Base-by-base conservation (phyloP, 2,888 invertebrate genomes). In the Sclerodermus sp. region DNA sequence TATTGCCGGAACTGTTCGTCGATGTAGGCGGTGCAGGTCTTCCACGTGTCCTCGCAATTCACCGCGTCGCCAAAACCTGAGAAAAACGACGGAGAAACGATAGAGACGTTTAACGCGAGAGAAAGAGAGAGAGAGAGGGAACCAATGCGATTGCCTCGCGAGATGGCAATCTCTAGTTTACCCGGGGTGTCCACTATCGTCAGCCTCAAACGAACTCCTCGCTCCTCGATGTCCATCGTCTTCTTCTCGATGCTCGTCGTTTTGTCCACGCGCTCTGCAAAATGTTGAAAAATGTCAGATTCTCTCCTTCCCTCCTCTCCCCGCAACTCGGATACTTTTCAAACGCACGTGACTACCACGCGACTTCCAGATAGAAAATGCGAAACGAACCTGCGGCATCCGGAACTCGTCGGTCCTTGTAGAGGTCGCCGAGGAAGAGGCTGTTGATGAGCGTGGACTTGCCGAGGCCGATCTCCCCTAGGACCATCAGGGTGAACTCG, bases 401-500 rank as follows among this genome's bases (percentile, higher is more conserved):
- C 1, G 87, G 84, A 57, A 89, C 82, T 67, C 87, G 86, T 62
- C 94, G 85, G 70, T 89, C 91, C 78, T 90, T 91, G 80, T 96
- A 96, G 18, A 96, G 84, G 77, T 96, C 96, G 48, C 92, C 93
- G 60, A 96, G 84, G 78, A 96, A 96, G 43, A 96, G 84, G 72
- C 94, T 95, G 82, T 96, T 96, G 76, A 96, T 89, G 45, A 96
- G 83, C 0, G 96, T 96, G 0, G 95, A 96, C 79, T 96, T 96
- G 49, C 96, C 96, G 43, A 96, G 83, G 0, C 96, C 96, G 0
- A 90, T 90, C 79, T 96, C 96, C 29, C 96, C 96, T 30, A 96
- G 91, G 14, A 96, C 96, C 94, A 96, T 95, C 59, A 96, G 81
- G 0, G 96, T 96, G 80, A 96, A 96, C 79, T 96, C 96, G 79